Evolutionary conservation across 2,888 invertebrate genomes (phyloP).

Genomic region (Oeneis ivallda): DNA sequence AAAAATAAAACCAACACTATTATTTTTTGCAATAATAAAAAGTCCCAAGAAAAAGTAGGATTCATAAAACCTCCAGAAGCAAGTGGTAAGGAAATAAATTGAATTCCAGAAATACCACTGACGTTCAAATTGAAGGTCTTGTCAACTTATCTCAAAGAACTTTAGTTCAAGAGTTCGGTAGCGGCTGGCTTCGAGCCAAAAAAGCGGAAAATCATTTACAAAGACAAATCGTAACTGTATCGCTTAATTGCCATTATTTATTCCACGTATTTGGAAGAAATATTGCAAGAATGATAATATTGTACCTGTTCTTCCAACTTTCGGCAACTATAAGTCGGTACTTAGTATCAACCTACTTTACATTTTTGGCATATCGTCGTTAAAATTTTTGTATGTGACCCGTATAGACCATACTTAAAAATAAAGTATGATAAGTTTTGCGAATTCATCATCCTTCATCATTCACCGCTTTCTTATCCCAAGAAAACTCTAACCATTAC

Average conservation of each 20-base stretch:
- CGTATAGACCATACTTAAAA: too few relatives aligned
- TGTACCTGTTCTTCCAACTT: conserved; percentile 3
- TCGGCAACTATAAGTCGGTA: neutral
- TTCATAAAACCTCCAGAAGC: neutral
- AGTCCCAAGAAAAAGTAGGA: neutral
- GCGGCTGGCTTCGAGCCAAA: conserved; percentile 15
- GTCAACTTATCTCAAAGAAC: conserved; percentile 17
- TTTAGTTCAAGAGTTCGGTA: conserved; percentile 9
- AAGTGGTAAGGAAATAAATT: conserved; percentile 5
- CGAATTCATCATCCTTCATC: too few relatives aligned
- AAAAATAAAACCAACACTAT: too few relatives aligned
- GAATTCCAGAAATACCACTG: conserved; percentile 12
- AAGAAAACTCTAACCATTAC: too few relatives aligned
- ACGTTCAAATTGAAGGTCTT: conserved; percentile 15
- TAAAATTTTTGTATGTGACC: too few relatives aligned
- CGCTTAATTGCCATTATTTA: conserved; percentile 10
- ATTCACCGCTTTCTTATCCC: too few relatives aligned
- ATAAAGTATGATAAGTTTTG: too few relatives aligned
- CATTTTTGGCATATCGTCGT: too few relatives aligned
- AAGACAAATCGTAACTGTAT: conserved; percentile 1
- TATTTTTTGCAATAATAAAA: too few relatives aligned
- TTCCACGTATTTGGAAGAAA: conserved; percentile 12
- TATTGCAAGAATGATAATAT: neutral
- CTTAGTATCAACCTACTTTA: too few relatives aligned
- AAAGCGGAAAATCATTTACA: neutral